phyloP scores from a whole-genome alignment of 2,888 invertebrate species.

The Nyleta sp. region DNA sequence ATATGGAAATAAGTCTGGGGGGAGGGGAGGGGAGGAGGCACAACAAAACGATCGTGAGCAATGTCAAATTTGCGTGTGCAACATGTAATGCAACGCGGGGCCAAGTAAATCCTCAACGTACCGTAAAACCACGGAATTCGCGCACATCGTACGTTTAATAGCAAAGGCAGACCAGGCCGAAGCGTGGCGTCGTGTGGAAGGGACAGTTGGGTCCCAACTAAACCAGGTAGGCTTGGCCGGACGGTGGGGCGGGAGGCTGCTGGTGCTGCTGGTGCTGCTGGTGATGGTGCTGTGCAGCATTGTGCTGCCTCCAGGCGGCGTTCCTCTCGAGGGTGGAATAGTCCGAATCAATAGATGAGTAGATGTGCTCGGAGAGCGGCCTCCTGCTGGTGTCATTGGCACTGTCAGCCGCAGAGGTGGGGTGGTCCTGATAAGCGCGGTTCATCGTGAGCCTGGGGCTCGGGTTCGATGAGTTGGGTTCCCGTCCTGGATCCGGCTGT shows the following conservation, averaged over 20 bases:
- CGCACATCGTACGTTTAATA: too few species aligned
- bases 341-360: slow-evolving; percentile 95
- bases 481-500: slow-evolving; percentile 84
- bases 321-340: slow-evolving; percentile 91
- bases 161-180: too few species aligned
- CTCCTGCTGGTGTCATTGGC: slow-evolving; percentile 81
- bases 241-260: slow-evolving; percentile 80
- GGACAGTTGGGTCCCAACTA: slow-evolving; percentile 69
- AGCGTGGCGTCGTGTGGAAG: slow-evolving; percentile 9
- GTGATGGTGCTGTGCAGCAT: slow-evolving; percentile 81
- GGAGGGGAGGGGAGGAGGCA: too few species aligned
- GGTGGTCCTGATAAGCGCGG: slow-evolving; percentile 79
- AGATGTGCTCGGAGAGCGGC: slow-evolving; percentile 94
- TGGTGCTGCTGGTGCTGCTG: slow-evolving; percentile 84
- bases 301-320: slow-evolving; percentile 84
- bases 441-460: slow-evolving; percentile 84
- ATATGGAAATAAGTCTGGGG: too few species aligned
- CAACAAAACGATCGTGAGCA: too few species aligned
- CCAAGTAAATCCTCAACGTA: too few species aligned
- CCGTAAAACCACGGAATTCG: too few species aligned
- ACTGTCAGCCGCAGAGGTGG: slow-evolving; percentile 74
- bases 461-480: slow-evolving; percentile 84
- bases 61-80: too few species aligned
- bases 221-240: slow-evolving; percentile 82
- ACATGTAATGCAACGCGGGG: too few species aligned